Percentiles rank a stretch among this genome's conserved stretches.
phyloP scores from a whole-genome alignment of 2,113 vertebrate species.

The Tachycineta bicolor region DNA sequence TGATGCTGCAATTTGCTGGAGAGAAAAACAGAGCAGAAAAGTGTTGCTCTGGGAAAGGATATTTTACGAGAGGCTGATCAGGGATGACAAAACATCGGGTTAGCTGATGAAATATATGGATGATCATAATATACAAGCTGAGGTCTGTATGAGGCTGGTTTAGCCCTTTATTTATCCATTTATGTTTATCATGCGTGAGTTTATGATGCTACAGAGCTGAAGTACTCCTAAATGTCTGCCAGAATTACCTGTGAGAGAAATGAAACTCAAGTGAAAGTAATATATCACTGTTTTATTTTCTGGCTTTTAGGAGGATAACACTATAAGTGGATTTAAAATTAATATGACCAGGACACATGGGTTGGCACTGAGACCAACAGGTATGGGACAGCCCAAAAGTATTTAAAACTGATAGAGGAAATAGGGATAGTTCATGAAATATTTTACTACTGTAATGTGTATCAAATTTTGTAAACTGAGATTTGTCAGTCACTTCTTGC shows the following conservation, averaged over 20 bases:
- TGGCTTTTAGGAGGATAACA: neutral
- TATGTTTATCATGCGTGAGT: neutral
- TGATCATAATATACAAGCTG: neutral
- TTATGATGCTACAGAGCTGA: neutral
- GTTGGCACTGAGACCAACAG: accelerated
- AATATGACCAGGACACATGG: accelerated
- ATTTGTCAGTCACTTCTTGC: neutral
- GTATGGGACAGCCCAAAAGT: neutral
- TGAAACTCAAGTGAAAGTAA: neutral
- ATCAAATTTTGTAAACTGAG: neutral
- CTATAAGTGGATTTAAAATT: neutral
- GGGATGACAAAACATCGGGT: neutral
- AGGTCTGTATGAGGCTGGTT: neutral
- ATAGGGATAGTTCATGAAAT: neutral
- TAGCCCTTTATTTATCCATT: neutral
- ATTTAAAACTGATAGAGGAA: neutral
- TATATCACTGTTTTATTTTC: neutral
- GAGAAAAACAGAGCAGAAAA: neutral
- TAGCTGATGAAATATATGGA: neutral
- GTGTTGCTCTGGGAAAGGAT: neutral
- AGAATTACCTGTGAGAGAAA: neutral
- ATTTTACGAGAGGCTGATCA: neutral
- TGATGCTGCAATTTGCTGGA: neutral
- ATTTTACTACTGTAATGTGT: neutral
- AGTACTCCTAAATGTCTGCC: neutral